Conservation (phyloP, 2,113 vertebrate genomes). For the Trematocara marginatum region DNA sequence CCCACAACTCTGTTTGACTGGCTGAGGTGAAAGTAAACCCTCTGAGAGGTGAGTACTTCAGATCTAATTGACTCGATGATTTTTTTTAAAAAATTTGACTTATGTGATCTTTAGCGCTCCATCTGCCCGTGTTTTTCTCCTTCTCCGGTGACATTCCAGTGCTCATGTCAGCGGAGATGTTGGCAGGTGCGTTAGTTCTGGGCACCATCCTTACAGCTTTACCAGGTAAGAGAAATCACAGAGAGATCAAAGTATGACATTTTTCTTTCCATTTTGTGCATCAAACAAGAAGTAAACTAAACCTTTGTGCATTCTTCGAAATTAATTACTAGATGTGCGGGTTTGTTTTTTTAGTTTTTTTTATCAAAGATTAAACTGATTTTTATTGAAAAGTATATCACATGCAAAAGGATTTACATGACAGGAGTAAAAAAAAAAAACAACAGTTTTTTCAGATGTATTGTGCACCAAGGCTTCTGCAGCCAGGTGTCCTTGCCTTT, state of each 20-base stretch:
- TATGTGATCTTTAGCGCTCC: background rate
- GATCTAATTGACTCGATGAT: background rate
- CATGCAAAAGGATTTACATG: background rate
- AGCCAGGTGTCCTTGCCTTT: slow-evolving; percentile 66
- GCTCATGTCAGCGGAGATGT: slow-evolving; percentile 64
- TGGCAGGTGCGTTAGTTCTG: slow-evolving; percentile 63
- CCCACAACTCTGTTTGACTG: background rate
- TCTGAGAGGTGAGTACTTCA: slow-evolving; percentile 28
- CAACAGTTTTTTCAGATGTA: background rate
- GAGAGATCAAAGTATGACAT: background rate
- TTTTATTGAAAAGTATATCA: background rate
- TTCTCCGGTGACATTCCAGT: slow-evolving; percentile 38
- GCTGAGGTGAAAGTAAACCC: slow-evolving; percentile 18
- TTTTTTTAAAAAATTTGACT: accelerated
- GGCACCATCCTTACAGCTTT: slow-evolving; percentile 55
- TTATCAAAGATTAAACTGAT: background rate
- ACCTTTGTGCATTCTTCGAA: background rate
- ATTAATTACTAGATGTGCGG: background rate
- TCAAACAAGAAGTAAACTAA: background rate
- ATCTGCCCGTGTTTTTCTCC: background rate
- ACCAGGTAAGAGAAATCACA: slow-evolving; percentile 52
- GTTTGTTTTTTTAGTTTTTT: accelerated
- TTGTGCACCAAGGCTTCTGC: slow-evolving; percentile 9
- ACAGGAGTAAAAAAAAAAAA: background rate
- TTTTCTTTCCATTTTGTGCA: background rate